Percentiles rank a stretch among this genome's conserved stretches.
phyloP scores from a whole-genome alignment of 2,888 invertebrate species.

The Tolmerus cingulatus region DNA sequence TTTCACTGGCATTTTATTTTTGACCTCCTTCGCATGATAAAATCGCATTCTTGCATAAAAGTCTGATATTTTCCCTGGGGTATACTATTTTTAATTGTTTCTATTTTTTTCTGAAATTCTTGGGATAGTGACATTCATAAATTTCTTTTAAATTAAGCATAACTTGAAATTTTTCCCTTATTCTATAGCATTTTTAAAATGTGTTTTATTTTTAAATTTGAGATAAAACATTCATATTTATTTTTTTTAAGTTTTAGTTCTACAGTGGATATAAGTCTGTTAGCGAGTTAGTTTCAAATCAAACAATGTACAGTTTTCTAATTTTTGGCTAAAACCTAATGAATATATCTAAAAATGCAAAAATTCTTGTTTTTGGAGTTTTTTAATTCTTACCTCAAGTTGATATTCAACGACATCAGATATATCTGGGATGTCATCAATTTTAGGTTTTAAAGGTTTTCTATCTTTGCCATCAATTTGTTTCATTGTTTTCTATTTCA shows the following conservation, averaged over 20 bases:
- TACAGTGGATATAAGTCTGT: not conserved
- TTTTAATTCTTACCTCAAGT: slow-evolving; percentile 63
- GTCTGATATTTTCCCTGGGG: not conserved
- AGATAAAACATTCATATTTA: not conserved
- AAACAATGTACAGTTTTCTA: too few relatives aligned
- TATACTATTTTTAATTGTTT: not conserved
- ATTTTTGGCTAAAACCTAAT: too few relatives aligned
- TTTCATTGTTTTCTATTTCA: slow-evolving; percentile 47
- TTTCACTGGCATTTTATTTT: not conserved
- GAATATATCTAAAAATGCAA: not conserved
- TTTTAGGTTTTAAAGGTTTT: slow-evolving; percentile 61
- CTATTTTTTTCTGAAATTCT: not conserved
- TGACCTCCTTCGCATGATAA: not conserved
- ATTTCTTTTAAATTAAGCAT: not conserved
- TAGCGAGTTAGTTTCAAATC: not conserved
- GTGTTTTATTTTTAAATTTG: not conserved
- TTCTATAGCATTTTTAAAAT: not conserved
- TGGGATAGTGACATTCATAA: not conserved
- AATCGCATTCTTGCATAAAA: not conserved
- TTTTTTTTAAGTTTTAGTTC: not conserved
- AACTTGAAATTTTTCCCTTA: not conserved
- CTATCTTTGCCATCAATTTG: slow-evolving; percentile 60
- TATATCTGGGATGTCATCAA: slow-evolving; percentile 67
- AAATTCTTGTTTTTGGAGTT: not conserved
- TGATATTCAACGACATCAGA: slow-evolving; percentile 72